A percentile compares a stretch with the other conserved stretches of the same genome.
Conservation (phyloP, 2,888 invertebrate genomes). For the Andricus quercusramuli region DNA sequence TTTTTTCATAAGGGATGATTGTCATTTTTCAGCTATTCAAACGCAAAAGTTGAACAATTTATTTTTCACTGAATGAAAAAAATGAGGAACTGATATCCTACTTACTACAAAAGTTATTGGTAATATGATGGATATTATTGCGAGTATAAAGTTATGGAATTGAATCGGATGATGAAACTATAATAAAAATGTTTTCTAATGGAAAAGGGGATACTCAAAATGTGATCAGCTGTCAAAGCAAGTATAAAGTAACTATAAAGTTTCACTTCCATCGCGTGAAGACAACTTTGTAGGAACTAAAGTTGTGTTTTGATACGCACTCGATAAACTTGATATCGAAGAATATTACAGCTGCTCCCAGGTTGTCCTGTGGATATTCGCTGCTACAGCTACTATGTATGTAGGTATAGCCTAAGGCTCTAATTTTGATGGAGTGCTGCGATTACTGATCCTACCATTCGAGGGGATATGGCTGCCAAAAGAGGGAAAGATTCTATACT, state of each 20-base stretch:
- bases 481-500: conserved; percentile 5
- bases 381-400: neutral
- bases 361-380: conserved; percentile 17
- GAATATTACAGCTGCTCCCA: conserved; percentile 17
- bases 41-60: too few relatives aligned
- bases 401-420: conserved; percentile 15
- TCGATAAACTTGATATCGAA: conserved; percentile 28
- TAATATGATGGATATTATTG: neutral
- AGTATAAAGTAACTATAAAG: conserved; percentile 35
- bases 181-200: conserved; percentile 9
- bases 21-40: too few relatives aligned
- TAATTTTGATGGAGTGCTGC: conserved; percentile 39
- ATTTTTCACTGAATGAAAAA: too few relatives aligned
- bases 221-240: conserved; percentile 25
- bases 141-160: conserved; percentile 23
- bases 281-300: conserved; percentile 3
- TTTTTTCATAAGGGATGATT: too few relatives aligned
- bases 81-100: too few relatives aligned
- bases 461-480: conserved; percentile 7
- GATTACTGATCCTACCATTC: conserved; percentile 22
- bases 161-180: conserved; percentile 4
- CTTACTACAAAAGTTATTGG: too few relatives aligned
- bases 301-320: conserved; percentile 22
- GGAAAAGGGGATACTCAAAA: conserved; percentile 17
- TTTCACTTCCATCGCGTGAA: conserved; percentile 25